Evolutionary conservation across 2,888 invertebrate genomes (phyloP).

Genomic region (Polymixis flavicincta): DNA sequence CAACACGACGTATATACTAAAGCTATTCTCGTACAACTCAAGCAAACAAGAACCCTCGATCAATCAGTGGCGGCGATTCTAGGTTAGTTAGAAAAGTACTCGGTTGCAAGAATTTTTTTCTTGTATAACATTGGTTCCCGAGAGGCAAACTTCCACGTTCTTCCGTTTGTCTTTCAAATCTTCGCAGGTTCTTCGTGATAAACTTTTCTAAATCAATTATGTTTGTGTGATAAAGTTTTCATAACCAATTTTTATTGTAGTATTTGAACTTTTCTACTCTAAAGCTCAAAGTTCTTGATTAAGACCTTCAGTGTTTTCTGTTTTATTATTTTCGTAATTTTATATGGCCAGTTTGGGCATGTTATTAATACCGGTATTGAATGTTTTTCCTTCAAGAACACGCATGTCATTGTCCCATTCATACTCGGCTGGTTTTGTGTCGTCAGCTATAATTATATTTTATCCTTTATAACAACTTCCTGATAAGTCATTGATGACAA

Average conservation of each 20-base stretch:
- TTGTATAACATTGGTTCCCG: slow-evolving; percentile 29
- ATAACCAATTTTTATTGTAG: slow-evolving; percentile 8
- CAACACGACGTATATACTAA: background rate
- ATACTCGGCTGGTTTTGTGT: background rate
- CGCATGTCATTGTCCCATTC: slow-evolving; percentile 16
- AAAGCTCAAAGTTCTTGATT: background rate
- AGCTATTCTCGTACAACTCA: slow-evolving; percentile 7
- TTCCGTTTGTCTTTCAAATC: slow-evolving; percentile 42
- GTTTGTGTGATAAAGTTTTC: slow-evolving; percentile 30
- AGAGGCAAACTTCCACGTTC: slow-evolving; percentile 6
- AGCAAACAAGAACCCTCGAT: slow-evolving; percentile 13
- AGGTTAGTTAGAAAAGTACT: slow-evolving; percentile 31
- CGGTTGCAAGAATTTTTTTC: slow-evolving; percentile 1
- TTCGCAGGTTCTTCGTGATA: slow-evolving; percentile 5
- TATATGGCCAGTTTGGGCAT: background rate
- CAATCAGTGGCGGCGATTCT: background rate
- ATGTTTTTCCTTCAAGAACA: slow-evolving; percentile 26
- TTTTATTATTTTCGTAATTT: slow-evolving; percentile 4
- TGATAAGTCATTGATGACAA: slow-evolving; percentile 48
- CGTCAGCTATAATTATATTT: slow-evolving; percentile 31
- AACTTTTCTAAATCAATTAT: slow-evolving; percentile 30
- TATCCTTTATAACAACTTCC: slow-evolving; percentile 45
- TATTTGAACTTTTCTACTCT: slow-evolving; percentile 2
- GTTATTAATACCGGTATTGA: background rate
- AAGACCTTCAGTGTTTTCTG: background rate